phyloP scores from a whole-genome alignment of 2,888 invertebrate genomes.

The Chymomyza procnemis region DNA sequence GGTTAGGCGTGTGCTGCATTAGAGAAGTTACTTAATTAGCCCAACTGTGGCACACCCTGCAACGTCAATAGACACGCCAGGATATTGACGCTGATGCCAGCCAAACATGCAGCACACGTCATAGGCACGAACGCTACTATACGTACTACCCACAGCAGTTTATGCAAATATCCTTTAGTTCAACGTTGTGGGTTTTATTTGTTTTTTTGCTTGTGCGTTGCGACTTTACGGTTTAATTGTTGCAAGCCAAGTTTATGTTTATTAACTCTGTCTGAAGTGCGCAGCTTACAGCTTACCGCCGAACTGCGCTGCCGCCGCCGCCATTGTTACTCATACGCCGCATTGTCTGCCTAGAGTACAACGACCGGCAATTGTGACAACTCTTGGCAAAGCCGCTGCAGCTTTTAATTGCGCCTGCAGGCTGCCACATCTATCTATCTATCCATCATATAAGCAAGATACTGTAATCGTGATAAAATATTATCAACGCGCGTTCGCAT shows the following conservation, averaged over 20 bases:
- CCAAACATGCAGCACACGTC: slow-evolving; percentile 57
- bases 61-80: slow-evolving; percentile 9
- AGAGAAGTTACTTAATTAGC: slow-evolving; percentile 9
- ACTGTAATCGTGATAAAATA: slow-evolving; percentile 38
- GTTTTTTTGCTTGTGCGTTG: slow-evolving; percentile 5
- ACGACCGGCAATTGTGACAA: slow-evolving; percentile 52
- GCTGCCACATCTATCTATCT: slow-evolving; percentile 24
- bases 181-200: slow-evolving; percentile 18
- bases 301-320: slow-evolving; percentile 37
- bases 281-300: slow-evolving; percentile 28
- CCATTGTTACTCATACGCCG: slow-evolving; percentile 18
- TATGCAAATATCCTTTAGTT: slow-evolving; percentile 54
- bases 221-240: slow-evolving; percentile 21
- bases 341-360: slow-evolving; percentile 18
- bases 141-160: background rate
- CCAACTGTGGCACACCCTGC: slow-evolving; percentile 1
- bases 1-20: slow-evolving; percentile 36
- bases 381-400: slow-evolving; percentile 9
- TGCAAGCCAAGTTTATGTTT: slow-evolving; percentile 25
- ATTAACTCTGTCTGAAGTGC: slow-evolving; percentile 48
- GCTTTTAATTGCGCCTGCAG: slow-evolving; percentile 38
- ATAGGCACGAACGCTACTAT: too few species aligned
- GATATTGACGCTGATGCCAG: slow-evolving; percentile 56
- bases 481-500: slow-evolving; percentile 35
- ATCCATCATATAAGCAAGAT: too few species aligned